Conservation (phyloP, 1,140 invertebrate species). For the Belonocnema kinseyi region DNA sequence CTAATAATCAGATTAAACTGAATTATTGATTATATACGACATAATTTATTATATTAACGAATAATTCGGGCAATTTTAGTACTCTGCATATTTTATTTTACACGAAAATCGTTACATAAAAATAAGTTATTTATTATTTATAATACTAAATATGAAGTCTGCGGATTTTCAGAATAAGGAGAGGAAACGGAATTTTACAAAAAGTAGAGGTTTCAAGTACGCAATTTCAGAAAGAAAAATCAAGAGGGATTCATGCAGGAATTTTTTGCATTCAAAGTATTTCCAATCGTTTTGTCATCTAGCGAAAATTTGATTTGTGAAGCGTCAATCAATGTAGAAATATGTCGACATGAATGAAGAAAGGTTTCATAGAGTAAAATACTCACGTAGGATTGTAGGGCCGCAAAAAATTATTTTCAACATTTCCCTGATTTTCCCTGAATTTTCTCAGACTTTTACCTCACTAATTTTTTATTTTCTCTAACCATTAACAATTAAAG, state of each 20-base stretch:
- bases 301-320: constrained; percentile 7
- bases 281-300: neutral
- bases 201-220: neutral
- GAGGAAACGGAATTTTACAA: too few species aligned
- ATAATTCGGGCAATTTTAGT: too few species aligned
- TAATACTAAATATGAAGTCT: too few species aligned
- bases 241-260: neutral
- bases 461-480: too few species aligned
- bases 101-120: too few species aligned
- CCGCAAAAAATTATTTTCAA: too few species aligned
- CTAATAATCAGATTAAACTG: neutral
- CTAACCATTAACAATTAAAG: too few species aligned
- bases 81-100: too few species aligned
- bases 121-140: too few species aligned
- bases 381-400: neutral
- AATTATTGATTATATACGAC: neutral
- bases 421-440: too few species aligned
- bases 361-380: neutral
- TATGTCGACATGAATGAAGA: neutral
- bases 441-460: too few species aligned
- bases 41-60: neutral
- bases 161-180: too few species aligned
- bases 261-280: constrained; percentile 1
- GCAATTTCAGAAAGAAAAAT: neutral
- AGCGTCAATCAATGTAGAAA: neutral